Base-by-base conservation (phyloP, 2,888 invertebrate genomes). In the Pollenia amentaria region DNA sequence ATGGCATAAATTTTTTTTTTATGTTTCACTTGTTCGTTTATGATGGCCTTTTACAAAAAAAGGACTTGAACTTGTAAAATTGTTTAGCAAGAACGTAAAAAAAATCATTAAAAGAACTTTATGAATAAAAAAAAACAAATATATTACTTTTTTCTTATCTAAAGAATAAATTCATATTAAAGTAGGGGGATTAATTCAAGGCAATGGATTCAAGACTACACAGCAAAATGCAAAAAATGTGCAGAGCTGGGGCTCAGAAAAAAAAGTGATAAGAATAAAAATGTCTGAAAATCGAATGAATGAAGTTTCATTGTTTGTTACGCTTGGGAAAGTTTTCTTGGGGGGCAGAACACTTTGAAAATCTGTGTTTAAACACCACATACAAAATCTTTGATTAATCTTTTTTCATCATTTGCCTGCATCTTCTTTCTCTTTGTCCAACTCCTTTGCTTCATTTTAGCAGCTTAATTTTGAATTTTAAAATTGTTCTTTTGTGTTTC, bases 381-480 rank as follows among this genome's bases (percentile, higher is more conserved):
- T 16, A 55, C 29, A 53, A 53, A 67, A 60, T 65, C 55, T 73
- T 46, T 46, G 16, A 48, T 64, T 73, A 46, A 46, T 57, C 51
- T 44, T 16, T 38, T 40, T 46, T 12, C 44, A 6, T 55, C 42
- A 53, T 70, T n/a, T 55, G 40, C 14, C 18, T 76, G 16, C 42
- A 16, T 55, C 18, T 53, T 62, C 3, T 18, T 69, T 16, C 51
- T 48, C 12, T 16, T 14, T 46, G 48, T 78, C 1, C 42, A 29
- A 29, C 29, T 42, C 7, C 53, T 8, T 67, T 69, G 46, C 42
- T 53, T 76, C 12, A 69, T 18, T 64, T 53, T 46, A 70, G 83
- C 53, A 76, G 76, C 76, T 83, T 77, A 70, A 55, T 83, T 64
- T 69, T 77, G 70, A 62, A 83, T 48, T 73, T 77, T 62, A 9